Evolutionary conservation across 1,140 invertebrate species (phyloP), one percentile per base, ranked within the genome.

Genomic region (Drosophila ogumai): DNA sequence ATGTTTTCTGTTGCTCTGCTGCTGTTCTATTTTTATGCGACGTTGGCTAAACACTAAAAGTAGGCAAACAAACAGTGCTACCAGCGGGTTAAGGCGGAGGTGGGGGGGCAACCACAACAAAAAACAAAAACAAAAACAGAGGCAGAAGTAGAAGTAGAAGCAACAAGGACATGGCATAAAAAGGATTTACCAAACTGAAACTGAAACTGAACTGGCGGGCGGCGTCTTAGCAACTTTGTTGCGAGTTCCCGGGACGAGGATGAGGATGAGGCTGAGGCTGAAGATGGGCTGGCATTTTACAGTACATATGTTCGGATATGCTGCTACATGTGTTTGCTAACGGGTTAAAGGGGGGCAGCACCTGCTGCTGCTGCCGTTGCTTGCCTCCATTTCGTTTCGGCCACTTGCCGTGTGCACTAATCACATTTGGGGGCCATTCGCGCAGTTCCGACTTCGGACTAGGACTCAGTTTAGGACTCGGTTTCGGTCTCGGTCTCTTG

Each of bases 1-100:
- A 55, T 60, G 78, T 65, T 58, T 36, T 54, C 75, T 19, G 38
- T 58, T 50, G 46, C 38, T 44, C 7, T 25, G 75, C 46, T 74
- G 74, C 61, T 79, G 76, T 88, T 79, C 85, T 84, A 87, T 87
- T 87, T 88, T 88, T 88, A 82, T 87, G 80, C 84, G 80, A 82
- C 71, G 79, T 75, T 87, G 82, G 71, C 71, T 82, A 88, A 87
- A 87, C 84, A 88, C 80, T 87, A 60, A 87, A 87, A 87, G 75
- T 88, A 88, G 84, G 76, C 71, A 87, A 88, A 82, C 79, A 76
- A 66, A 75, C 71, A 64, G 31, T 32, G 52, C 52, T 63, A 54
- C 43, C 65, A 32, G 31, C 0, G 12, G 17, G 17, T 3, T 10
- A 12, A 0, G 12, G 13, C 10, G 31, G 31, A 28, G n/a, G 10